Evolutionary conservation across 1,140 invertebrate species (phyloP), one percentile per base, ranked within the genome.

Genomic region (Polypedilum vanderplanki): DNA sequence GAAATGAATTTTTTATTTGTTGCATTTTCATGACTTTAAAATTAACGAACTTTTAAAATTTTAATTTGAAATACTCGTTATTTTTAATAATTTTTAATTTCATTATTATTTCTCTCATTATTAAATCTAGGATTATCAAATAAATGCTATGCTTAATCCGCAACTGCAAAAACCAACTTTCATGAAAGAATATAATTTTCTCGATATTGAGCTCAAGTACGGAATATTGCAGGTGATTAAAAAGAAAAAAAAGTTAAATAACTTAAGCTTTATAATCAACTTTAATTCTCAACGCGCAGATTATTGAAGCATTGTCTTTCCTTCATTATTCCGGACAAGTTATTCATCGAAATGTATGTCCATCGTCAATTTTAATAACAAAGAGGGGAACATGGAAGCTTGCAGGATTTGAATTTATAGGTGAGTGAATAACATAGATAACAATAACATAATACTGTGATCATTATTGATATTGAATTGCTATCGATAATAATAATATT

Each of bases 341-440:
- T 77, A 87, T 98, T 67, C 97, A 99, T 82, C 88, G 94, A 77
- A 98, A 98, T 83, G 88, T 98, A 17, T 97, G 93, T 83, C 96
- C 97, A 4, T 90, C 90, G 76, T 95, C 93, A 77, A 92, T 99
- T 77, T 87, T 99, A 73, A 91, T 98, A 74, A 98, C 94, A n/a
- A 95, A 93, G 80, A 89, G 90, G 73, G 96, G 96, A 41, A 96
- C 93, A 8, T 99, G 97, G 97, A 99, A 98, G 83, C 86, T 99
- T 22, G 92, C 91, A 12, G 96, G 97, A 3, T 88, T 99, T 65
- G 97, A 98, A 80, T 99, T 98, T 85, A 89, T 90, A 78, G 93
- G 93, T 94, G 83, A 87, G 86, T 86, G 18, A 8, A 24, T 41
- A 75, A 75, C 17, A 9, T 2, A 57, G 10, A n/a, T 57, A 12